Evolutionary conservation across 2,888 invertebrate genomes (phyloP), one percentile per base, ranked within the genome.

Genomic region (Parelbella ahira): DNA sequence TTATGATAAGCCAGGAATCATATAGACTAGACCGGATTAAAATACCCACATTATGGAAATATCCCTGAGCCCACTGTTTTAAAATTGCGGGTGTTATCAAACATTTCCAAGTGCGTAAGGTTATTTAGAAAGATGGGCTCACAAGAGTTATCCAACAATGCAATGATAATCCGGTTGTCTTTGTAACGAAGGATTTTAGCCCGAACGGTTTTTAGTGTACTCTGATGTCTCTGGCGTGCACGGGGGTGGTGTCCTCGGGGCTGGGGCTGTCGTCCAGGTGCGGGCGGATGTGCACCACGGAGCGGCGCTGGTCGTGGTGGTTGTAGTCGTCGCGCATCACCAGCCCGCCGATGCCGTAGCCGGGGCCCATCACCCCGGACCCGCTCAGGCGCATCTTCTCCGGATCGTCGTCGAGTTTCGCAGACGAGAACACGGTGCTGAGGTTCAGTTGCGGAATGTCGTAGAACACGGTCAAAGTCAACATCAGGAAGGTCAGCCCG

Each of bases 381-480:
- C 89, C 88, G 32, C 92, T 91, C 20, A 93, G 79, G 3, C 91
- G 88, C 64, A 92, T 89, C 71, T 93, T 93, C 70, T 93, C 93
- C 0, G 92, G 91, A 61, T 92, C 92, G 11, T 73, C 86, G 48
- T 83, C 77, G 0, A 87, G 81, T 51, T 88, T 84, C 48, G 91
- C 89, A 49, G 92, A 88, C 32, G 93, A 91, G 75, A 95, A 95
- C 25, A 94, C 90, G 47, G 92, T 89, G 52, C 94, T 94, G 44
- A 96, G 80, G 77, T 96, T 96, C 56, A 96, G 88, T 81, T 96
- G 94, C 2, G 96, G 96, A 54, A 97, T 94, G 72, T 96, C 95
- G 80, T 95, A 95, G 82, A 96, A 93, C 12, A 95, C 93, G 1
- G 94, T 93, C 63, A 96, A 80, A 6, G 93, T 91, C 56, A 96